phyloP scores from a whole-genome alignment of 2,797 vertebrate species.

The Pseudochirops cupreus region DNA sequence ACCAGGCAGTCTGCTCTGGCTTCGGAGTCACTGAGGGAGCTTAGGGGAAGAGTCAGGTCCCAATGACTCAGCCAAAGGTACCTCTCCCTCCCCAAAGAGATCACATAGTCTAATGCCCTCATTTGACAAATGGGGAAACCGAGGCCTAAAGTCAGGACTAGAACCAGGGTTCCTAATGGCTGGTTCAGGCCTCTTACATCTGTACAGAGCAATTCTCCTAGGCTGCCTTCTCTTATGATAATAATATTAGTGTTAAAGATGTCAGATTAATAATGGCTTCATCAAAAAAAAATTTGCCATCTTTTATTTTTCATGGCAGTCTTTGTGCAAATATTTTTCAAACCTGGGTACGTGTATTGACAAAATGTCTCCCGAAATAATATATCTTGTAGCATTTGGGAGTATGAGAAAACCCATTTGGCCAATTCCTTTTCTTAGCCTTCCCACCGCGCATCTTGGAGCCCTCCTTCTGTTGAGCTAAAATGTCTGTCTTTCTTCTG shows the following conservation, averaged over 20 bases:
- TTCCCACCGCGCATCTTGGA: neutral
- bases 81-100: neutral
- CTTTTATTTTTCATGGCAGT: neutral
- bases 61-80: neutral
- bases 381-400: neutral
- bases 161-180: neutral
- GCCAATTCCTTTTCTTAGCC: neutral
- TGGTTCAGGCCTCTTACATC: neutral
- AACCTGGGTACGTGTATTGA: neutral
- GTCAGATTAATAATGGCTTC: neutral
- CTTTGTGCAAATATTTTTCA: neutral
- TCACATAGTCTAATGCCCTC: neutral
- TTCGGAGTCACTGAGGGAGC: neutral
- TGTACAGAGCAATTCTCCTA: neutral
- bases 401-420: neutral
- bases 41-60: neutral
- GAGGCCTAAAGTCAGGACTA: neutral
- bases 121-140: neutral
- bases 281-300: neutral
- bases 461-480: neutral
- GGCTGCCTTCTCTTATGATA: neutral
- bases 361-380: neutral
- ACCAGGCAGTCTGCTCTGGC: neutral
- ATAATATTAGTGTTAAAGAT: neutral
- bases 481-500: neutral